Evolutionary conservation across 1,140 invertebrate genomes (phyloP).

Genomic region (Leptonema lineaticorne): DNA sequence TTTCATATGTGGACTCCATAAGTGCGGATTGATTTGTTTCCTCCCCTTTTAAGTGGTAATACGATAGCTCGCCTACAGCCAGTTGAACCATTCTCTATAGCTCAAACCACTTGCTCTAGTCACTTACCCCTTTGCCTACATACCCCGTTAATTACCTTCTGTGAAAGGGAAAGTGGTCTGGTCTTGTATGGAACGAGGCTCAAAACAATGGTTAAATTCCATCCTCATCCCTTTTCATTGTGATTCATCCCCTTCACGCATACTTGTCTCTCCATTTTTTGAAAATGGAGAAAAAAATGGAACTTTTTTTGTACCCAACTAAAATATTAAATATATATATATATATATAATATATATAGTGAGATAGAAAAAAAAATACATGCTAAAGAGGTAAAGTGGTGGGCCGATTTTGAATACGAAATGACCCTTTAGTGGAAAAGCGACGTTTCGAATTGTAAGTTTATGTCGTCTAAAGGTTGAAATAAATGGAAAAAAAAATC

Average conservation of each 20-base stretch:
- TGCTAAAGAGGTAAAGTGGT: too few relatives aligned
- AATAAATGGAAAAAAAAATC: too few relatives aligned
- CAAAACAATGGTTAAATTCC: slow-evolving; percentile 13
- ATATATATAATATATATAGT: too few relatives aligned
- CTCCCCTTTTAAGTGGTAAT: slow-evolving; percentile 29
- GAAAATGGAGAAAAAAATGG: too few relatives aligned
- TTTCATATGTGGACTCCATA: too few relatives aligned
- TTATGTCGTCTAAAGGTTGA: too few relatives aligned
- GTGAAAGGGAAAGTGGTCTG: slow-evolving; percentile 41
- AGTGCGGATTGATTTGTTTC: slow-evolving; percentile 9
- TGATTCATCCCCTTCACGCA: not conserved
- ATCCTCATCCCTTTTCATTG: not conserved
- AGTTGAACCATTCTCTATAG: not conserved
- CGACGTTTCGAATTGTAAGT: too few relatives aligned
- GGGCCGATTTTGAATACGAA: too few relatives aligned
- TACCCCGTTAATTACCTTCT: slow-evolving; percentile 40
- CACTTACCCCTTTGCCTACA: slow-evolving; percentile 36
- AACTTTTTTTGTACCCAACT: too few relatives aligned
- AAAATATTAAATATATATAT: too few relatives aligned
- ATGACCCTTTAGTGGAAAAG: too few relatives aligned
- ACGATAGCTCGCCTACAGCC: slow-evolving; percentile 22
- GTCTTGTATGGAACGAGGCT: slow-evolving; percentile 26
- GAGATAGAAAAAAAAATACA: too few relatives aligned
- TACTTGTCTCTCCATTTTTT: not conserved
- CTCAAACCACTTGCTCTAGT: slow-evolving; percentile 33